Base-by-base conservation (phyloP, 2,113 vertebrate species). In the Scomber japonicus region DNA sequence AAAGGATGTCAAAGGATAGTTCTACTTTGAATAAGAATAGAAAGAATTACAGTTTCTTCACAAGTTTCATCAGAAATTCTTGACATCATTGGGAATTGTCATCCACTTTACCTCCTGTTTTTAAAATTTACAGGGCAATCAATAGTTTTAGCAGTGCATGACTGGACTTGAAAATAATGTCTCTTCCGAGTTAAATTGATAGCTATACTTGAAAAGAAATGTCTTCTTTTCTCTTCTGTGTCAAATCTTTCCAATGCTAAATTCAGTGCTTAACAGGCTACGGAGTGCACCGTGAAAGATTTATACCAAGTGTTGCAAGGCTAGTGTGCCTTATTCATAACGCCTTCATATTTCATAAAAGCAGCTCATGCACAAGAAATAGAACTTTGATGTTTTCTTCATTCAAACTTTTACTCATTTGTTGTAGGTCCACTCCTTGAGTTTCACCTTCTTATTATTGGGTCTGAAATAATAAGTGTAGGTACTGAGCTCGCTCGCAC, bases 321-420 rank as follows among this genome's bases (percentile, higher is more conserved):
- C 72, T 57, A 35, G 75, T 31, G 78, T 75, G 72, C 53, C 68
- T 78, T 82, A 78, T 85, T 79, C 82, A 76, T 77, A 84, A 71
- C 46, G 56, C 78, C 68, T 86, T 86, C 15, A 84, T 88, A 78
- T 88, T 90, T 81, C 65, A 83, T 73, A 79, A 81, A 78, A 79
- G 71, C 81, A 82, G 56, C 75, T 78, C 55, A 64, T 68, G 64
- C 64, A 69, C 68, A 84, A 78, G 62, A 78, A 75, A 72, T 73
- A 75, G 57, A 76, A 81, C 80, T 86, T 80, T 86, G 72, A 84
- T 70, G 45, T 72, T 50, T 79, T 80, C 77, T 77, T 75, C 68
- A 57, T 74, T 81, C 51, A 21, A 75, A 75, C 55, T 81, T 80
- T 24, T 73, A 14, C 76, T 54, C 64, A 60, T 80, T 75, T 87